phyloP scores from a whole-genome alignment of 2,113 vertebrate species.

The Haemorhous mexicanus region DNA sequence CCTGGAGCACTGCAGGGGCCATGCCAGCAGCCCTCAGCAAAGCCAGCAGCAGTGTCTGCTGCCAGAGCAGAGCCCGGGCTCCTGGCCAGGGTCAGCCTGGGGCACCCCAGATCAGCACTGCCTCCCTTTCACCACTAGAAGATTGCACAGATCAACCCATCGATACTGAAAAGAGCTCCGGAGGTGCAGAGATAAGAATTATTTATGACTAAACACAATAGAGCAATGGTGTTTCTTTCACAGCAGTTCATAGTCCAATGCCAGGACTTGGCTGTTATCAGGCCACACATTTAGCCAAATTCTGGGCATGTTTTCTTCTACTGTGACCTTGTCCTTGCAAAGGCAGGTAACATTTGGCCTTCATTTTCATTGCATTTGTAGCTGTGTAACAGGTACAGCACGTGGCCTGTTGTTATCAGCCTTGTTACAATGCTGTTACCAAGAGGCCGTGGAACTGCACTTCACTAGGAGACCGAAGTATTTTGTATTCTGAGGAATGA shows the following conservation, averaged over 20 bases:
- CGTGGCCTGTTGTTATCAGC: neutral
- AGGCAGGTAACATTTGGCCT: neutral
- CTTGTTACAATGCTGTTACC: neutral
- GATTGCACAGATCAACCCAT: neutral
- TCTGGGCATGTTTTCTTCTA: neutral
- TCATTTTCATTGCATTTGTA: neutral
- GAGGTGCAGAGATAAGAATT: neutral
- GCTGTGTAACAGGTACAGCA: neutral
- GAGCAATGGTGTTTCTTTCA: neutral
- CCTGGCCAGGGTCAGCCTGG: neutral
- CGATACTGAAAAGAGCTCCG: neutral
- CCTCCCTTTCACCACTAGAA: neutral
- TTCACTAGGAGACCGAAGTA: neutral
- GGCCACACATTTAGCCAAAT: neutral
- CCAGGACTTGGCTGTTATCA: neutral
- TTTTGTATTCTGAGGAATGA: neutral
- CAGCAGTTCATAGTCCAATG: neutral
- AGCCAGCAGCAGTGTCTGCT: neutral
- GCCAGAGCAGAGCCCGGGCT: neutral
- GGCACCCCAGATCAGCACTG: neutral
- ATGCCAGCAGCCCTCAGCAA: neutral
- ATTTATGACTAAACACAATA: neutral
- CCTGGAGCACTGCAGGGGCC: neutral
- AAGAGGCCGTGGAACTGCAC: neutral
- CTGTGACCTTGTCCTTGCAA: neutral